Conservation (phyloP, 2,888 invertebrate genomes). For the Thalpophila matura region DNA sequence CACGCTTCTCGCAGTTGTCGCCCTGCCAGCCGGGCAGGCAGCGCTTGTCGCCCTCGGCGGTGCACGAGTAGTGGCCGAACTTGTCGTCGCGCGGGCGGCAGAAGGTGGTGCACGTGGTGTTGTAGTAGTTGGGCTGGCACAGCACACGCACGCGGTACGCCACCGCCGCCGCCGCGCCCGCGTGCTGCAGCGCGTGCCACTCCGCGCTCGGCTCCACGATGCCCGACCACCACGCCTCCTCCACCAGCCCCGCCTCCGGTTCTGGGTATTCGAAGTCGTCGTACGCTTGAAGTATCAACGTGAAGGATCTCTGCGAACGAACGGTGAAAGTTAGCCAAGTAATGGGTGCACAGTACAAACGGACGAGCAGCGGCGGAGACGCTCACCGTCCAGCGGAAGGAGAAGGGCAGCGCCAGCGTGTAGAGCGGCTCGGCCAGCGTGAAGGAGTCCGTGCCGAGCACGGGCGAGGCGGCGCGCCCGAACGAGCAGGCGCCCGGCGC, state of each 20-base stretch:
- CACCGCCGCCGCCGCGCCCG: constrained; percentile 94
- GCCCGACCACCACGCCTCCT: constrained; percentile 97
- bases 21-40: constrained; percentile 99
- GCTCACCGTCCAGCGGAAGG: constrained; percentile 98
- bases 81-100: constrained; percentile 98
- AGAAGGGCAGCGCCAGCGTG: constrained; percentile 96
- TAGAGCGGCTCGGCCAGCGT: constrained; percentile 95
- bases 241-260: constrained; percentile 95
- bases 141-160: constrained; percentile 95
- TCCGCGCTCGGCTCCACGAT: constrained; percentile 97
- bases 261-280: constrained; percentile 95
- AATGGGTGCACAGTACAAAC: background rate
- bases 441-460: constrained; percentile 97
- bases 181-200: constrained; percentile 97
- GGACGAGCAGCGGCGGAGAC: background rate
- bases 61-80: constrained; percentile 98
- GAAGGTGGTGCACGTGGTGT: constrained; percentile 98
- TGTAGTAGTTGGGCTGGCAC: constrained; percentile 98
- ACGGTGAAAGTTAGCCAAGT: background rate
- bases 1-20: constrained; percentile 97
- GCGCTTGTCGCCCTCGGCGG: constrained; percentile 96
- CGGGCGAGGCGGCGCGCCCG: constrained; percentile 96
- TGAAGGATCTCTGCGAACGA: constrained; percentile 94
- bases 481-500: constrained; percentile 96
- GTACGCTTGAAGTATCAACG: constrained; percentile 97